Evolutionary conservation across 2,113 vertebrate genomes (phyloP), one percentile per base, ranked within the genome.

Genomic region (Anguilla rostrata): DNA sequence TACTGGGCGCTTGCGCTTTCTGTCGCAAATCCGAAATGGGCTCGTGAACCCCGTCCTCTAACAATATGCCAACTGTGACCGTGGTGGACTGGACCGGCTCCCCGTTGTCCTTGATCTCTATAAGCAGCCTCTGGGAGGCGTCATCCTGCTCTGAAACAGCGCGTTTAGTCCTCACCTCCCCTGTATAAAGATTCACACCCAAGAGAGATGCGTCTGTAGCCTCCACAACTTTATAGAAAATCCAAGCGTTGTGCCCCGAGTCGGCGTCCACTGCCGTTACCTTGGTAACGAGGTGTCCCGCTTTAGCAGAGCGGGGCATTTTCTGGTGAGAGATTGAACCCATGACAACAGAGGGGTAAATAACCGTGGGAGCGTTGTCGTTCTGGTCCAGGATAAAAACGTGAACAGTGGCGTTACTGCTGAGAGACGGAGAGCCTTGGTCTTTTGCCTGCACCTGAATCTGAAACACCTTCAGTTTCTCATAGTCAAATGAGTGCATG

Each of bases 231-330:
- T 92, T 95, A 92, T 96, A 96, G 0, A 95, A 95, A 89, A 96
- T 93, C 94, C 96, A 96, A 81, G 96, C 95, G 88, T 97, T 97
- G 87, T 96, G 94, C 46, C 96, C 96, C 20, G 96, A 95, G 90
- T 97, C 96, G 60, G 94, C 93, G 89, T 96, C 96, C 93, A 96
- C 95, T 9, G 96, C 96, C 0, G 95, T 95, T 87, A 97, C 92
- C 89, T 96, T 96, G 26, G 95, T 95, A 80, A 96, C 94, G 40
- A 97, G 92, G 86, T 96, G 94, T 53, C 94, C 96, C 1, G 94
- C 91, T 88, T 96, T 94, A 82, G 94, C 94, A 0, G 94, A 94
- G 56, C 93, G 93, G 81, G 94, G 92, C 87, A 96, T 92, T 81
- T 93, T 95, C 90, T 95, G 94, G 63, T 94, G 94, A 90, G 94